Percentiles rank a stretch among this genome's conserved stretches.
Evolutionary conservation across 2,113 vertebrate genomes (phyloP).

Genomic region (Oncorhynchus nerka): DNA sequence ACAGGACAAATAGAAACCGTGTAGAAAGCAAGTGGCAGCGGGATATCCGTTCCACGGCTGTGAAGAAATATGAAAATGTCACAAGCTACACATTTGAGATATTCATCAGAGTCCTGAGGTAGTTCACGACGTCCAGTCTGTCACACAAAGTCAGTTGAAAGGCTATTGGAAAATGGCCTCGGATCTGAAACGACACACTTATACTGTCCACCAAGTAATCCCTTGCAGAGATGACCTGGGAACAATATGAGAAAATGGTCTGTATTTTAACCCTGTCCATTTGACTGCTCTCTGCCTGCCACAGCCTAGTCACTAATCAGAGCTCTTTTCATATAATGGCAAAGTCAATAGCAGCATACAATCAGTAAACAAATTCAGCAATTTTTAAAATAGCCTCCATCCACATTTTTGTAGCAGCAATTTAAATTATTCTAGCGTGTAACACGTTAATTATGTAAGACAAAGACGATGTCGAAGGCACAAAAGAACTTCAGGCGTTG

Average conservation of each 20-base stretch:
- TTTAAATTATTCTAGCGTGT: constrained; percentile 95
- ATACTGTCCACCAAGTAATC: constrained; percentile 45
- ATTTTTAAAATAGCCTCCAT: constrained; percentile 78
- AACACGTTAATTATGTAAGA: constrained; percentile 97
- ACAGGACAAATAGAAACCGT: not conserved
- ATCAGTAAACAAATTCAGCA: constrained; percentile 89
- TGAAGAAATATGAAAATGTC: constrained; percentile 14
- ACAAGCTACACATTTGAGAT: not conserved
- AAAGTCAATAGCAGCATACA: constrained; percentile 84
- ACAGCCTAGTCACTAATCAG: constrained; percentile 65
- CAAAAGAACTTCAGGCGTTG: constrained; percentile 84
- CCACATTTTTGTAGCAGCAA: constrained; percentile 84
- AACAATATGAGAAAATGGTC: constrained; percentile 72
- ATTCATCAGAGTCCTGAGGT: constrained; percentile 11
- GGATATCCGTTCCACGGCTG: not conserved
- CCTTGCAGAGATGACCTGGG: constrained; percentile 40
- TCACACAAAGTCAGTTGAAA: constrained; percentile 31
- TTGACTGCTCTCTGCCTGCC: constrained; percentile 34
- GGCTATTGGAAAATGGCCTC: constrained; percentile 54
- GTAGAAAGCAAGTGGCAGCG: not conserved
- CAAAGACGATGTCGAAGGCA: constrained; percentile 91
- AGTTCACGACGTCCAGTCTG: constrained; percentile 13
- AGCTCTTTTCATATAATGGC: constrained; percentile 82
- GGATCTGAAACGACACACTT: constrained; percentile 52
- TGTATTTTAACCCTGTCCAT: constrained; percentile 67